Evolutionary conservation across 23 tunicate genomes (phyloP), one percentile per base, ranked within the genome.

Genomic region (Diplosoma virens): DNA sequence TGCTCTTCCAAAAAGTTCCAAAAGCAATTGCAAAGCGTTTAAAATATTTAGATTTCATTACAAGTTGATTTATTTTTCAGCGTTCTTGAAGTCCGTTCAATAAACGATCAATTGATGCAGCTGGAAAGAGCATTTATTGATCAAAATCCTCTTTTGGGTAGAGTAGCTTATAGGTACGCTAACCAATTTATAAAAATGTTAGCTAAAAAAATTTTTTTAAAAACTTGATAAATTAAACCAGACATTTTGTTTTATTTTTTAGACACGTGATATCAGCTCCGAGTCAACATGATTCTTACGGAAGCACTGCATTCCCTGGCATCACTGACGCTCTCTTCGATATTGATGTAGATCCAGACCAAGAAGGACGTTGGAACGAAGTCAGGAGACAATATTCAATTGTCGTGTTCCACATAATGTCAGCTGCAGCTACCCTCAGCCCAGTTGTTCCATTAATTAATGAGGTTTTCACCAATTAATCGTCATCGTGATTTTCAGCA

Each of bases 251-350:
- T n/a, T 61, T 27, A 27, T 29, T 27, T 27, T 61, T 3, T 77
- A 87, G 93, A 56, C 93, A 87, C 76, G 93, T 87, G 16, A 74
- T 87, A 0, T 55, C 79, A 25, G 93, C 93, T 14, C 93, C 93
- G 7, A 87, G 93, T 54, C 81, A 58, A 6, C 93, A 86, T 45
- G 73, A 86, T 45, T 67, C 76, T 20, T 86, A 86, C 55, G 93
- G 79, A 0, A 73, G 58, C 35, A 82, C 85, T 18, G 93, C 93
- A 33, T 86, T 86, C 28, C 93, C 93, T 9, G 93, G 85, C 0
- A 9, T 86, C n/a, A 78, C 60, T 20, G 93, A 86, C 46, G 78
- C 93, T 33, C 18, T 86, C 55, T 86, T 86, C 54, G 93, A 86
- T 65, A 86, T 86, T 37, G 93, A 86, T 52, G 75, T 33, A 25